Conservation (phyloP, 2,888 invertebrate genomes). For the Ophraella communa region DNA sequence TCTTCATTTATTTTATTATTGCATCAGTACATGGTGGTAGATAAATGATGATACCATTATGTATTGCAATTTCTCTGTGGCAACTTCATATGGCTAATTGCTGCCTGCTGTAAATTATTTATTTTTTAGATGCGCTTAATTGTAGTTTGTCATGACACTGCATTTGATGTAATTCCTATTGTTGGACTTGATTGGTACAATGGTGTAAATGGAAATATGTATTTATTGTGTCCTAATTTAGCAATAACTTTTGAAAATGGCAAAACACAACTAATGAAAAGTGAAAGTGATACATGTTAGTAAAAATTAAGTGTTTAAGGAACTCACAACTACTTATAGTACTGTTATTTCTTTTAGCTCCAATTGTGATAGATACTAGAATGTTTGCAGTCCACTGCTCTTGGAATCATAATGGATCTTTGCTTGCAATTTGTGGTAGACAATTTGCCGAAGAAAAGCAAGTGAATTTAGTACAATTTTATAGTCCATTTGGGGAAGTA, state of each 20-base stretch:
- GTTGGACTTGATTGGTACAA: conserved; percentile 89
- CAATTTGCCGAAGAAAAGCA: conserved; percentile 66
- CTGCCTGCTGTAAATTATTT: not conserved
- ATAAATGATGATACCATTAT: too few species aligned
- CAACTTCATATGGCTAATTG: too few species aligned
- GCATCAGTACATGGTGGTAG: too few species aligned
- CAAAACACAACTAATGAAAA: conserved; percentile 85
- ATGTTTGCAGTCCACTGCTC: conserved; percentile 81
- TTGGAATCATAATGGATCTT: conserved; percentile 93
- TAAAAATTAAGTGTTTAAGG: not conserved
- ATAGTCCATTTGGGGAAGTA: conserved; percentile 86
- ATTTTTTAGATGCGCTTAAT: conserved; percentile 75
- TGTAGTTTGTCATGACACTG: conserved; percentile 64
- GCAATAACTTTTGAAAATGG: conserved; percentile 91
- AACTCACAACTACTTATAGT: not conserved
- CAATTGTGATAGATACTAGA: conserved; percentile 81
- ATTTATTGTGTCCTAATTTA: conserved; percentile 74
- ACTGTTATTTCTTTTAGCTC: conserved; percentile 65
- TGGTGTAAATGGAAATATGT: conserved; percentile 74
- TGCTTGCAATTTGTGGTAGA: conserved; percentile 85
- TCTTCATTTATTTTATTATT: too few species aligned
- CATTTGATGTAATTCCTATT: conserved; percentile 62
- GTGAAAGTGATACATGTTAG: conserved; percentile 85
- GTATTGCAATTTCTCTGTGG: too few species aligned
- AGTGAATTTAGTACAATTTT: conserved; percentile 88